phyloP scores from a whole-genome alignment of 2,113 vertebrate genomes.

The Apaloderma vittatum region DNA sequence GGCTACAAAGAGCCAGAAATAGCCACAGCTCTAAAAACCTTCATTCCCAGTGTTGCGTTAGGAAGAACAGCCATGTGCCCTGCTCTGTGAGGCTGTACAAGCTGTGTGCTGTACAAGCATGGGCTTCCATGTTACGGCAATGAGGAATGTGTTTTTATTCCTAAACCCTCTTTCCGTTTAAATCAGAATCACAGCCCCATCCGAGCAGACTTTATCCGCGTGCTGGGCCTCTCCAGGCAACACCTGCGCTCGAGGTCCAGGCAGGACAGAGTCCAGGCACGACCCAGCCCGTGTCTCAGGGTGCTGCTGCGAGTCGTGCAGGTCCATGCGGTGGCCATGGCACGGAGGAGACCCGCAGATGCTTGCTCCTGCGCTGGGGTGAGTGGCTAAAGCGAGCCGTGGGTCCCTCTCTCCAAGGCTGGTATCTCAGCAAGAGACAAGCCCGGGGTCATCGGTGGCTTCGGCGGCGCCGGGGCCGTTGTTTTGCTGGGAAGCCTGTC shows the following conservation, averaged over 20 bases:
- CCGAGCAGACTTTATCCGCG: rapidly evolving
- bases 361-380: rapidly evolving
- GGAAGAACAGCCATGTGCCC: neutral
- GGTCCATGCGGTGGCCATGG: rapidly evolving
- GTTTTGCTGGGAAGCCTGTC: neutral
- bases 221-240: neutral
- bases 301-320: neutral
- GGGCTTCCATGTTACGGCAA: neutral
- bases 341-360: rapidly evolving
- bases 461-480: rapidly evolving
- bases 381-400: rapidly evolving
- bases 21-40: neutral
- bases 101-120: too few species aligned
- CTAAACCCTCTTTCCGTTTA: rapidly evolving
- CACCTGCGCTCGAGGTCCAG: neutral
- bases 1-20: neutral
- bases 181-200: neutral
- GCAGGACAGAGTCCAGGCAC: rapidly evolving
- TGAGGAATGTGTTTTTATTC: neutral
- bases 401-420: neutral
- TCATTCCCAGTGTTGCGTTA: neutral
- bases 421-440: neutral
- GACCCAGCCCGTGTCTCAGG: rapidly evolving
- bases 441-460: neutral
- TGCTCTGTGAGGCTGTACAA: rapidly evolving